Percentiles rank a stretch among this genome's conserved stretches.
Conservation (phyloP, 2,113 vertebrate species). For the Pomatorhinus ruficollis region DNA sequence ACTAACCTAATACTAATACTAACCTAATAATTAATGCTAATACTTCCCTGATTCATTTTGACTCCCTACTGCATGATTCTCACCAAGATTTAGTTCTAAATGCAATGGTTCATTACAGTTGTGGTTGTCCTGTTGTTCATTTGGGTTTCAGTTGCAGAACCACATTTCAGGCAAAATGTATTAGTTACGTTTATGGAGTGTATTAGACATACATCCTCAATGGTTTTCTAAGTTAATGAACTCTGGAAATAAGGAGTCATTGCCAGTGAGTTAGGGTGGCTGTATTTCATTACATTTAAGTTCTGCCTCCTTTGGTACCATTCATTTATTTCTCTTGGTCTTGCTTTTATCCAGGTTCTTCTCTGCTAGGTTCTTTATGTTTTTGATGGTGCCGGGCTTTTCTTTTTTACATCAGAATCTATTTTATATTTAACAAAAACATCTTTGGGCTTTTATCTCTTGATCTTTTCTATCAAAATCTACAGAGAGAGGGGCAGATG, state of each 20-base stretch:
- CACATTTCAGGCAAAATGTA: constrained; percentile 64
- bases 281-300: not conserved
- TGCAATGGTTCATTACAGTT: not conserved
- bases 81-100: not conserved
- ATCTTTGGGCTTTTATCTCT: constrained; percentile 6
- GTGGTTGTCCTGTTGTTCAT: constrained; percentile 32
- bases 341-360: constrained; percentile 4
- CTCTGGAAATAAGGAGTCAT: constrained; percentile 50
- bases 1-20: not conserved
- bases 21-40: not conserved
- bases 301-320: not conserved
- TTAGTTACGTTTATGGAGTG: constrained; percentile 64
- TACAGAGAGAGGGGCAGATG: not conserved
- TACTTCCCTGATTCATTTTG: constrained; percentile 6
- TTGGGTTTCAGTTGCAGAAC: constrained; percentile 54
- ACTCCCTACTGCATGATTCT: not conserved
- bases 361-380: not conserved
- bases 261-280: not conserved
- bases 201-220: constrained; percentile 60
- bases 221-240: constrained; percentile 71
- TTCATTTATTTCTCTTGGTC: not conserved
- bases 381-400: not conserved
- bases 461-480: constrained; percentile 30
- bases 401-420: not conserved
- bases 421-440: not conserved